Percentiles rank a stretch among this genome's conserved stretches.
Conservation (phyloP, 2,113 vertebrate species). For the Lathamus discolor region DNA sequence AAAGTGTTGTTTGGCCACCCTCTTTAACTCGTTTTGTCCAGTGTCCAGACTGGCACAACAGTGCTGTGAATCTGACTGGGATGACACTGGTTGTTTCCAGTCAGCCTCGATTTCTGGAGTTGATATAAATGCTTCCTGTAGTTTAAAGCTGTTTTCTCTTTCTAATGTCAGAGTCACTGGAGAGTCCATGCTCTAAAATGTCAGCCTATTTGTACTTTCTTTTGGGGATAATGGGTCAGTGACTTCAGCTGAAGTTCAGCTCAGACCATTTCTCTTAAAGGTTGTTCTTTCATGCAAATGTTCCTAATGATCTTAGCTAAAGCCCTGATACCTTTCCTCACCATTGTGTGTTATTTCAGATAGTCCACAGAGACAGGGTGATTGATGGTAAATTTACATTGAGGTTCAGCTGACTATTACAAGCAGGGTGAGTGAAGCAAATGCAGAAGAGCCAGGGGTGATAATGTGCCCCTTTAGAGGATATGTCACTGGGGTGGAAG, state of each 20-base stretch:
- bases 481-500: background rate
- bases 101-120: background rate
- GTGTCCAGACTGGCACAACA: background rate
- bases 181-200: slow-evolving; percentile 18
- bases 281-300: background rate
- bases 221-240: background rate
- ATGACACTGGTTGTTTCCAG: background rate
- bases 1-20: background rate
- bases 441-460: background rate
- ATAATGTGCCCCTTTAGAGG: background rate
- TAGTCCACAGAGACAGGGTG: background rate
- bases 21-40: background rate
- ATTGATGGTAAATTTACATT: background rate
- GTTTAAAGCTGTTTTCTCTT: background rate
- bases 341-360: background rate
- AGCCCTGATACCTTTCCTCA: background rate
- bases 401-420: background rate
- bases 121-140: background rate
- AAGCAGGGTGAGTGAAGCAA: background rate
- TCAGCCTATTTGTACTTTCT: slow-evolving; percentile 2
- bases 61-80: background rate
- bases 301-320: background rate
- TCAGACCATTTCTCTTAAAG: background rate
- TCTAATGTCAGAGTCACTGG: background rate
- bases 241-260: background rate